These are phyloP conservation scores for Scaptomyza polygonia DNA, from an alignment of 2,888 invertebrate species.

Conservation along the genomic window DNA sequence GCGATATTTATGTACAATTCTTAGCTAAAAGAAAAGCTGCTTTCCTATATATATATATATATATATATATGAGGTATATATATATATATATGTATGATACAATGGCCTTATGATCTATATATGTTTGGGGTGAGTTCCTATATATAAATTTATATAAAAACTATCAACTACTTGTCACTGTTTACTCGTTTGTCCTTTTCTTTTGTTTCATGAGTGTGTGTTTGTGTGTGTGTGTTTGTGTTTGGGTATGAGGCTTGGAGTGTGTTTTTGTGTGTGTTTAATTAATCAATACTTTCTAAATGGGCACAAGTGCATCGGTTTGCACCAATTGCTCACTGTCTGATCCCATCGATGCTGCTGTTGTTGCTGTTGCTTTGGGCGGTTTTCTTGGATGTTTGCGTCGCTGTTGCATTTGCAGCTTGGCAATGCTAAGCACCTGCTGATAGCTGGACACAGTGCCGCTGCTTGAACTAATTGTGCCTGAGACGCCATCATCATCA, in stretches of 20 bases:
- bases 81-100: slow-evolving; percentile 30
- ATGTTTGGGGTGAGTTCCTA: slow-evolving; percentile 18
- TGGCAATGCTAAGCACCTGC: slow-evolving; percentile 78
- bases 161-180: slow-evolving; percentile 74
- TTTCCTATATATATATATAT: slow-evolving; percentile 6
- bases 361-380: slow-evolving; percentile 60
- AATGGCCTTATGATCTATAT: slow-evolving; percentile 17
- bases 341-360: slow-evolving; percentile 8
- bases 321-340: slow-evolving; percentile 36
- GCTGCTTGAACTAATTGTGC: slow-evolving; percentile 65
- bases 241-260: slow-evolving; percentile 5
- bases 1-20: slow-evolving; percentile 48
- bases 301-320: slow-evolving; percentile 68
- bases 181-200: slow-evolving; percentile 73
- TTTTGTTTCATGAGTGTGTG: not conserved
- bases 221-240: not conserved
- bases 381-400: slow-evolving; percentile 83
- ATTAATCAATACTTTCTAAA: slow-evolving; percentile 64
- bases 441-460: slow-evolving; percentile 78
- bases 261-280: slow-evolving; percentile 35
- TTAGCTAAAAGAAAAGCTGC: slow-evolving; percentile 20
- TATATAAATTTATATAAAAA: slow-evolving; percentile 16
- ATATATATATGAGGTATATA: slow-evolving; percentile 3
- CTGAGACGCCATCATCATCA: slow-evolving; percentile 59
- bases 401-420: slow-evolving; percentile 80